These are phyloP conservation scores for Heliothis subflexa DNA, from an alignment of 1,140 invertebrate species.

Conservation along the genomic window DNA sequence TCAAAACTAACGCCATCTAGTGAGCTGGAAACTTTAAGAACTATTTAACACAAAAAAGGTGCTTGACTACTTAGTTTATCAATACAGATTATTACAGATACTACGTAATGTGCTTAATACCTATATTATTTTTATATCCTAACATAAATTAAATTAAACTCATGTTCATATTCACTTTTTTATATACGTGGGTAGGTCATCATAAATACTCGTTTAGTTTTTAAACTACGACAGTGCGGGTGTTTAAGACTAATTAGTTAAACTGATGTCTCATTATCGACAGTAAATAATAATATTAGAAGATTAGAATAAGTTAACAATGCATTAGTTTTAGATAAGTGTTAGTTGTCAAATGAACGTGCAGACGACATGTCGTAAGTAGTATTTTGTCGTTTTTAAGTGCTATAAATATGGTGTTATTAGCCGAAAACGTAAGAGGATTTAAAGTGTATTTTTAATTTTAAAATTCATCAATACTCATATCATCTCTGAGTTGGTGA, in stretches of 20 bases:
- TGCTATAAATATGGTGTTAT: neutral
- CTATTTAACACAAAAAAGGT: too few species aligned
- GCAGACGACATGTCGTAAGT: conserved; percentile 24
- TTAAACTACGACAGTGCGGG: neutral
- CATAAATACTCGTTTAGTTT: neutral
- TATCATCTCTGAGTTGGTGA: too few species aligned
- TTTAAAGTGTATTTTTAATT: neutral
- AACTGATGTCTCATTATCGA: neutral
- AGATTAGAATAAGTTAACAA: neutral
- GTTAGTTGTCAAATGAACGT: conserved; percentile 15
- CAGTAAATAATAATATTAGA: conserved; percentile 1
- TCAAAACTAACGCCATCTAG: too few species aligned
- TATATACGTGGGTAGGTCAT: too few species aligned
- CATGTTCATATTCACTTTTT: too few species aligned
- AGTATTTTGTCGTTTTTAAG: neutral
- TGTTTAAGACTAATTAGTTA: neutral
- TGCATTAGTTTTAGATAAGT: neutral
- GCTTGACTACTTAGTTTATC: too few species aligned
- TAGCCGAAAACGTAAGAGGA: neutral
- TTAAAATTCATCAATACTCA: too few species aligned
- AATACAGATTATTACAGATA: too few species aligned
- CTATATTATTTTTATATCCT: too few species aligned
- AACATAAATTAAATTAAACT: too few species aligned
- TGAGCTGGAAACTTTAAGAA: too few species aligned
- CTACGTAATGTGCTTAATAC: too few species aligned